These are phyloP conservation scores for Esox niger DNA, from an alignment of 2,113 vertebrate species.

Conservation along the genomic window DNA sequence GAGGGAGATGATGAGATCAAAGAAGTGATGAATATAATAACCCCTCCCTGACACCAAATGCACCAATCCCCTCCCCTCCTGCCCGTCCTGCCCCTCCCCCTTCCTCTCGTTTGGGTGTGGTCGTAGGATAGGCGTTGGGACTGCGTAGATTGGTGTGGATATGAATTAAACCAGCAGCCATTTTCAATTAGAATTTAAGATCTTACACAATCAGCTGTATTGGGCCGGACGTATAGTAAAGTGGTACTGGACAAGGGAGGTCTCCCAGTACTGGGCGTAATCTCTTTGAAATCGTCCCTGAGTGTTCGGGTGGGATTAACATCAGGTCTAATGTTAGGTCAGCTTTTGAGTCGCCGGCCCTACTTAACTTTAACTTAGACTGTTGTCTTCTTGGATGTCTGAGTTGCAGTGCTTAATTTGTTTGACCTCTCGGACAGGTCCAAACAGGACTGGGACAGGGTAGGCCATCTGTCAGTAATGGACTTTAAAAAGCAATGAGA, in stretches of 20 bases:
- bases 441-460: neutral
- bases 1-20: too few relatives aligned
- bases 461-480: neutral
- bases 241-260: too few relatives aligned
- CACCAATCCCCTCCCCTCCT: neutral
- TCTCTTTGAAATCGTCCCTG: too few relatives aligned
- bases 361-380: neutral
- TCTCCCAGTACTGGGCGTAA: too few relatives aligned
- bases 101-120: neutral
- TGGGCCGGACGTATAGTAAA: too few relatives aligned
- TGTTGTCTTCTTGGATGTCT: neutral
- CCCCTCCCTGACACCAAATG: neutral
- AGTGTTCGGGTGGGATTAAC: too few relatives aligned
- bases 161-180: neutral
- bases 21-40: too few relatives aligned
- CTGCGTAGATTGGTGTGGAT: neutral
- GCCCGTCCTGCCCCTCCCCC: neutral
- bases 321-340: too few relatives aligned
- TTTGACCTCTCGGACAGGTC: neutral
- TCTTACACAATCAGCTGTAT: too few relatives aligned
- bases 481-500: slow-evolving; percentile 3
- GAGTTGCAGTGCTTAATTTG: neutral
- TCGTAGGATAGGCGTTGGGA: neutral
- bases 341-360: too few relatives aligned
- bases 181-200: neutral